Evolutionary conservation across 1,140 invertebrate species (phyloP).

Genomic region (Lasioglossum baleicum): DNA sequence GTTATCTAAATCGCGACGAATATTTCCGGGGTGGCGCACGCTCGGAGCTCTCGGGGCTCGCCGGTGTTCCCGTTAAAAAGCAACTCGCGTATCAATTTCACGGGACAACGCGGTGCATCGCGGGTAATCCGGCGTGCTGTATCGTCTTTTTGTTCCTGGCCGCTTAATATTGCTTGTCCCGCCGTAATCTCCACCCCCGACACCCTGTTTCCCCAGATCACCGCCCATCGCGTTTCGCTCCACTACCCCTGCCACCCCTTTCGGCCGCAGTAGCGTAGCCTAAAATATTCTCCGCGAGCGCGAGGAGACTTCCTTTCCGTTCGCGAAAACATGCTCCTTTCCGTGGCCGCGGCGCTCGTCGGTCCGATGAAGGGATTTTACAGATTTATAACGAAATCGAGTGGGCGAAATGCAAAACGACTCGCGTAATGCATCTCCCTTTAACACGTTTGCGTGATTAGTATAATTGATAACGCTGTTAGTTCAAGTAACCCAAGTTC

Average conservation of each 20-base stretch:
- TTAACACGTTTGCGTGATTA: no score
- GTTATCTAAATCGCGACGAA: constrained; percentile 67
- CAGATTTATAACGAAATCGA: no score
- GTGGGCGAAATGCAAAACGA: no score
- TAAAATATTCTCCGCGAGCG: constrained; percentile 26
- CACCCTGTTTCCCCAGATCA: constrained; percentile 52
- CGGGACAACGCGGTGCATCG: constrained; percentile 72
- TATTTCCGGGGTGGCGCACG: constrained; percentile 54
- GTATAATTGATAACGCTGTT: no score
- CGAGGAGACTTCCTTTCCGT: neutral
- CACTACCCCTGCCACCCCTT: constrained; percentile 39
- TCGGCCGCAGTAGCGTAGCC: constrained; percentile 45
- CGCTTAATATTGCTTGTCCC: constrained; percentile 76
- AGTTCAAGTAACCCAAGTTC: no score
- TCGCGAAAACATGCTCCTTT: constrained; percentile 30
- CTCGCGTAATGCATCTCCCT: no score
- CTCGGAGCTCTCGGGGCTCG: constrained; percentile 22
- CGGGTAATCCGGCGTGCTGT: constrained; percentile 72
- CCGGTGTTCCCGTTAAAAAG: constrained; percentile 63
- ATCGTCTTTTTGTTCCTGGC: constrained; percentile 76
- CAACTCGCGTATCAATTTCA: constrained; percentile 78
- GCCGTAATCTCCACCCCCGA: constrained; percentile 71
- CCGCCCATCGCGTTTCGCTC: constrained; percentile 47
- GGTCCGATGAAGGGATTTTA: no score
- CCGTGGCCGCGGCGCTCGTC: no score